Evolutionary conservation across 1,140 invertebrate genomes (phyloP), one percentile per base, ranked within the genome.

Genomic region (Panulirus ornatus): DNA sequence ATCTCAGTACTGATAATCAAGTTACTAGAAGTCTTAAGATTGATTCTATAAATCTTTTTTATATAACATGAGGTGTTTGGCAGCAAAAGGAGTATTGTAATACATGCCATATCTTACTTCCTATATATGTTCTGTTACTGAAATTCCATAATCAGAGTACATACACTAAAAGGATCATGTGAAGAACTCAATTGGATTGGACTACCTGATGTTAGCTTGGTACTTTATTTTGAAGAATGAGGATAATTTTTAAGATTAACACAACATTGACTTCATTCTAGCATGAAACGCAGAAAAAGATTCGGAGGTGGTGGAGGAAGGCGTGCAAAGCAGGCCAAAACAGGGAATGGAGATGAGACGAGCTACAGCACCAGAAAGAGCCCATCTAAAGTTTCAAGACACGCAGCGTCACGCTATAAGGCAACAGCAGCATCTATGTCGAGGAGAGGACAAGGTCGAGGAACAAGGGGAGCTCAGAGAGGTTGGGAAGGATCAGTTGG

Each of bases 371-470:
- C 16, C 42, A 51, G 14, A 36, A 19, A 70, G 3, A 85, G 83
- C 47, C 83, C 66, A 36, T 27, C 42, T 11, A 75, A 51, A 34
- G 2, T 27, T 30, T 85, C 83, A 51, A 34, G 83, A 22, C 44
- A 73, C 51, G 83, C 83, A 22, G 83, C 70, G 0, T 85, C 70
- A 27, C 66, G 83, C 19, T 51, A 22, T 36, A 71, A 51, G 66
- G 70, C 66, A 22, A 51, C 79, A 34, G 40, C 83, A 51, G 70
- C 66, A 6, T 40, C 83, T 16, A 30, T 19, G 8, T 6, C 38
- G 8, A 27, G 19, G 8, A 51, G n/a, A 27, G 0, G 40, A 22
- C 22, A 22, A 47, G 34, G 82, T 16, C 9, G 38, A 30, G 40
- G 63, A 42, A n/a, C 22, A 27, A 34, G 58, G 58, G 30, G 58